These are phyloP conservation scores for Cantharis rustica DNA, from an alignment of 2,888 invertebrate genomes.

Conservation along the genomic window DNA sequence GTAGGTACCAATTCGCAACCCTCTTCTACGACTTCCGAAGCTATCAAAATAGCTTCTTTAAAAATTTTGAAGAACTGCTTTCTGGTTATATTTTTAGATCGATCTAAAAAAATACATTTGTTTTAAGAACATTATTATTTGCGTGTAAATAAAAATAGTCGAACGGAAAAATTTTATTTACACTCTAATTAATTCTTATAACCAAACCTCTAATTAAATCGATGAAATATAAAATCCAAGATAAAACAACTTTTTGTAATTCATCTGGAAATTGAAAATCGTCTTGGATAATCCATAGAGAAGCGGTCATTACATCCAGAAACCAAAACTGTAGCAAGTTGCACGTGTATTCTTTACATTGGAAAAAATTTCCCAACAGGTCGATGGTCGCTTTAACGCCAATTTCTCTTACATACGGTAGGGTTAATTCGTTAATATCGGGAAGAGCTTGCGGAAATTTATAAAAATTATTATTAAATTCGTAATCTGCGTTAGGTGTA, in stretches of 20 bases:
- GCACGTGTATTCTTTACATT: constrained; percentile 44
- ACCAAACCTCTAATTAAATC: constrained; percentile 48
- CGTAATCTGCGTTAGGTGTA: constrained; percentile 39
- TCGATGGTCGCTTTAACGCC: constrained; percentile 48
- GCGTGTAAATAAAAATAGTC: neutral
- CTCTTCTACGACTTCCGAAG: constrained; percentile 46
- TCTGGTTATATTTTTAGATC: constrained; percentile 42
- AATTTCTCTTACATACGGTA: constrained; percentile 47
- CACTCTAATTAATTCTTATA: too few relatives aligned
- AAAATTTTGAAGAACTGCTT: constrained; percentile 47
- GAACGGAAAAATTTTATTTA: neutral
- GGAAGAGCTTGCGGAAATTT: constrained; percentile 37
- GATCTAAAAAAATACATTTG: constrained; percentile 37
- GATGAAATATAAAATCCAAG: constrained; percentile 50
- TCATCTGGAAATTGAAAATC: constrained; percentile 47
- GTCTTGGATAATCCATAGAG: constrained; percentile 53
- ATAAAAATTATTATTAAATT: constrained; percentile 18
- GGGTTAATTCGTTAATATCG: constrained; percentile 34
- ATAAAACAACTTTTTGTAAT: constrained; percentile 49
- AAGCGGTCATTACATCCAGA: constrained; percentile 52
- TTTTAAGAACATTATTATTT: neutral
- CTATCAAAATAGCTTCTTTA: constrained; percentile 46
- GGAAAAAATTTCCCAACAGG: constrained; percentile 43
- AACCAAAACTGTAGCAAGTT: constrained; percentile 54
- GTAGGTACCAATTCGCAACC: constrained; percentile 41